phyloP scores from a whole-genome alignment of 92 coral and sea anemone genomes.

The Porites rus region DNA sequence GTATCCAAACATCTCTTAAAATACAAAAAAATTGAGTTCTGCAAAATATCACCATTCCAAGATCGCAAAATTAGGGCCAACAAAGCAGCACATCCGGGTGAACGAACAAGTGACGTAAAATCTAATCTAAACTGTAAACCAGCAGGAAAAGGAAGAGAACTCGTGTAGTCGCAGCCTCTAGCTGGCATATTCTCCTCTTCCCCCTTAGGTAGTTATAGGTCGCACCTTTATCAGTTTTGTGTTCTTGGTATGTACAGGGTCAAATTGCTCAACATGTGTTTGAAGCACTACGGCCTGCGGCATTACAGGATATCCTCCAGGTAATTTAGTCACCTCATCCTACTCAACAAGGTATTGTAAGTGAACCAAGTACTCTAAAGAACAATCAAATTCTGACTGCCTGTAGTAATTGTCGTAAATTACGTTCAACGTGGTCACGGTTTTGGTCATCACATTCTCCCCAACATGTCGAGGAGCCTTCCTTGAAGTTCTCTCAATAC shows the following conservation, averaged over 20 bases:
- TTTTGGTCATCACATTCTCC: not conserved
- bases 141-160: too few relatives aligned
- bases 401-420: not conserved
- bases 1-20: too few relatives aligned
- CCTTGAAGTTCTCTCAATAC: too few relatives aligned
- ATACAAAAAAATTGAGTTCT: too few relatives aligned
- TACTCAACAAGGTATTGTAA: not conserved
- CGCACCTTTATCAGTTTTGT: not conserved
- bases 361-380: not conserved
- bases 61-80: too few relatives aligned
- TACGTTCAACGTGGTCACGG: not conserved
- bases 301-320: conserved; percentile 37
- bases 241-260: conserved; percentile 6
- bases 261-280: conserved; percentile 36
- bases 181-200: not conserved
- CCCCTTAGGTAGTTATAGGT: not conserved
- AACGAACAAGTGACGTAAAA: too few relatives aligned
- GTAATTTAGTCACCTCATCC: not conserved
- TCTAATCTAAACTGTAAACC: too few relatives aligned
- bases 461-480: too few relatives aligned
- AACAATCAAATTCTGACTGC: not conserved
- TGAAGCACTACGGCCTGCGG: conserved; percentile 45
- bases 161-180: too few relatives aligned
- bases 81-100: too few relatives aligned
- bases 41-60: too few relatives aligned